Base-by-base conservation (phyloP, 2,113 vertebrate species). In the Xenopus laevis region DNA sequence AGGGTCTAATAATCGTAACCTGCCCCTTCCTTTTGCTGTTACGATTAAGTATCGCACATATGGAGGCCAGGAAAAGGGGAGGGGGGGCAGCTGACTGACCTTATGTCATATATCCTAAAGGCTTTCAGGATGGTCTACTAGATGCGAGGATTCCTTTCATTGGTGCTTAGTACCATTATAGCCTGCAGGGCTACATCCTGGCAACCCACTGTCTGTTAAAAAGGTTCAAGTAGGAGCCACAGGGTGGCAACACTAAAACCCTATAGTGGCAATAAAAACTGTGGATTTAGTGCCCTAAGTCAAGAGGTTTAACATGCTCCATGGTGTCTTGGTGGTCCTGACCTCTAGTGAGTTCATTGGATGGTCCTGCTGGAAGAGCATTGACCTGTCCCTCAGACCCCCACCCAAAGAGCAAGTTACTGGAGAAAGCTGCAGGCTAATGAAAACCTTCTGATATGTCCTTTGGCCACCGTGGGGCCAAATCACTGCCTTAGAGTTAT, bases 1-100 rank as follows among this genome's bases (percentile, higher is more conserved):
- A 62, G 65, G 65, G 72, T 63, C 65, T 62, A 75, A 52, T 60
- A 75, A 58, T 57, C 15, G 47, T n/a, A 40, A 44, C 62, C 50
- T 16, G 70, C 15, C 15, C 16, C 61, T 72, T 61, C 61, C 59
- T 40, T 21, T 55, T 72, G 60, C 23, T 44, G 30, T 55, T 40
- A 33, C 27, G 17, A 67, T 67, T 67, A 74, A 50, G 16, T 60
- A 72, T 61, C 11, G 13, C 23, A 60, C 64, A 74, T 52, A 59
- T 62, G 46, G 27, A 21, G 45, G 33, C 20, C 30, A 55, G 27
- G 52, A 44, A 13, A 0, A 57, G 52, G 23, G 52, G 27, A 30
- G 33, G 55, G 23, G n/a, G 23, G 40, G 2, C 18, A 16, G 10
- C 58, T 12, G 58, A 18, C 10, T 11, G n/a, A 13, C 44, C 72